phyloP scores from a whole-genome alignment of 2,888 invertebrate species.

The Clitarchus hookeri region DNA sequence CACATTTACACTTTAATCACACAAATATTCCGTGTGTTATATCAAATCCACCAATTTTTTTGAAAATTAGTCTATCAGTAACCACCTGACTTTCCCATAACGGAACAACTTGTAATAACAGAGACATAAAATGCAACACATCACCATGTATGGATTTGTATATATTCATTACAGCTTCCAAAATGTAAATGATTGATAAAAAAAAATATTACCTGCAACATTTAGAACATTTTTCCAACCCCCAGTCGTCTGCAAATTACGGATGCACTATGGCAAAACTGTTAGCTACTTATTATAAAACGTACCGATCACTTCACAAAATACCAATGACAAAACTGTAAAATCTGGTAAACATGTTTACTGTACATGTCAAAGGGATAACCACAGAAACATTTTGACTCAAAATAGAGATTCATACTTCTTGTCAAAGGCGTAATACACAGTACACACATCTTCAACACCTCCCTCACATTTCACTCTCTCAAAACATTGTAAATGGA shows the following conservation, averaged over 20 bases:
- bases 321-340: neutral
- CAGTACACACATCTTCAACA: neutral
- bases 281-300: no score
- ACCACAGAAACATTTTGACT: neutral
- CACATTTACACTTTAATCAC: no score
- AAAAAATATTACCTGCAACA: no score
- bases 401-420: neutral
- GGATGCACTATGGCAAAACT: no score
- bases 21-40: no score
- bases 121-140: neutral
- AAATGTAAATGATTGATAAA: neutral
- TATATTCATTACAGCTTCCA: neutral
- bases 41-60: no score
- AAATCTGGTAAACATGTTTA: neutral
- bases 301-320: no score
- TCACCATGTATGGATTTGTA: neutral
- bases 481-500: neutral
- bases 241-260: no score
- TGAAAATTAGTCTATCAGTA: no score
- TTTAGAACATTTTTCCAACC: no score
- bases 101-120: no score
- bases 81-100: no score
- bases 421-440: neutral
- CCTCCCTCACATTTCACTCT: neutral
- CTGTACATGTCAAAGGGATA: neutral